Evolutionary conservation across 1,140 invertebrate genomes (phyloP).

Genomic region (Chlorops oryzae): DNA sequence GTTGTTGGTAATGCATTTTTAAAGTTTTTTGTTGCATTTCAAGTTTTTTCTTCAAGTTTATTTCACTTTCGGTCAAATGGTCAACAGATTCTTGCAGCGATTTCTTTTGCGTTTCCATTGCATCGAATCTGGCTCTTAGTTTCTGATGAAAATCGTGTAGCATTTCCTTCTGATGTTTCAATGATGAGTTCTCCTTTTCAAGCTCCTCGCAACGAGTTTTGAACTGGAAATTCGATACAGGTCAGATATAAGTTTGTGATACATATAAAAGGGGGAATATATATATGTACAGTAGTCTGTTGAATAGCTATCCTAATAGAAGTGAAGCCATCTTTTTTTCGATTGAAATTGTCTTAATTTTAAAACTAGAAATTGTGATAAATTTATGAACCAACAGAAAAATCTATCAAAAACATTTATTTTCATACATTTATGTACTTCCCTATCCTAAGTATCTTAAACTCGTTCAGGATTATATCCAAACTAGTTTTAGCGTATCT

Average conservation of each 20-base stretch:
- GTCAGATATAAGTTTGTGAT: background rate
- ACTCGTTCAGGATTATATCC: too few species aligned
- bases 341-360: too few species aligned
- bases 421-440: too few species aligned
- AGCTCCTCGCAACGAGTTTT: conserved; percentile 30
- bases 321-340: too few species aligned
- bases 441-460: too few species aligned
- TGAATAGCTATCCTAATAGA: too few species aligned
- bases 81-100: conserved; percentile 33
- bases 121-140: conserved; percentile 33
- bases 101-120: conserved; percentile 33
- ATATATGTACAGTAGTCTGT: too few species aligned
- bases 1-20: conserved; percentile 69
- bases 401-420: too few species aligned
- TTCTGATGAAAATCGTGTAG: conserved; percentile 42
- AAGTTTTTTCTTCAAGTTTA: conserved; percentile 50
- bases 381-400: too few species aligned
- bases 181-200: conserved; percentile 29
- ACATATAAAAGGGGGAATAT: too few species aligned
- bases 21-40: conserved; percentile 63
- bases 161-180: conserved; percentile 38
- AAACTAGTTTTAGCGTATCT: too few species aligned
- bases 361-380: too few species aligned
- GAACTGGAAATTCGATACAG: conserved; percentile 22
- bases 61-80: conserved; percentile 38